Evolutionary conservation across 2,888 invertebrate species (phyloP).

Genomic region (Cabera pusaria): DNA sequence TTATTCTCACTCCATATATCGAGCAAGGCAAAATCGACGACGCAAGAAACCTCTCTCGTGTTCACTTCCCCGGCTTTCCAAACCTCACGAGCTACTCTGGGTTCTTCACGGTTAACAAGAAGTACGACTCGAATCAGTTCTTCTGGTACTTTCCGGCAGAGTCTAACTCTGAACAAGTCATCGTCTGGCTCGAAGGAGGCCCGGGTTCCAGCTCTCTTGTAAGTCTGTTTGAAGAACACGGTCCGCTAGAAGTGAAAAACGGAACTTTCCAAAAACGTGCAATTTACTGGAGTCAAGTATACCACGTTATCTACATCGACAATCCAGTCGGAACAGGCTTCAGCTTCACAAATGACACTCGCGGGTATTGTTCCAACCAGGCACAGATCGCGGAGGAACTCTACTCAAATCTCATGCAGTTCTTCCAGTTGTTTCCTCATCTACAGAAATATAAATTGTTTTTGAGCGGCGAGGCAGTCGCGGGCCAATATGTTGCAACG

Average conservation of each 20-base stretch:
- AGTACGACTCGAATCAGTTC: too few species aligned
- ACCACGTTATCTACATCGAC: slow-evolving; percentile 94
- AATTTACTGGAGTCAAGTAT: slow-evolving; percentile 90
- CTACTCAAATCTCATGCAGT: slow-evolving; percentile 89
- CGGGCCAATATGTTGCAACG: slow-evolving; percentile 90
- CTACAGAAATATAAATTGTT: slow-evolving; percentile 89
- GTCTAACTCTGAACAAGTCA: too few species aligned
- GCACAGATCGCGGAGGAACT: slow-evolving; percentile 91
- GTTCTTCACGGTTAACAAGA: too few species aligned
- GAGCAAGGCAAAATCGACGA: too few species aligned
- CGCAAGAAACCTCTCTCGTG: too few species aligned
- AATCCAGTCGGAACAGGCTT: slow-evolving; percentile 97
- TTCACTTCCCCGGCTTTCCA: too few species aligned
- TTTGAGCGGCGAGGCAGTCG: slow-evolving; percentile 95
- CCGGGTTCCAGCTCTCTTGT: slow-evolving; percentile 91
- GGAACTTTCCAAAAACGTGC: slow-evolving; percentile 81
- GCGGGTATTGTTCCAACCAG: slow-evolving; percentile 91
- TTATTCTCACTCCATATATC: too few species aligned
- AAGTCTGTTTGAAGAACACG: slow-evolving; percentile 92
- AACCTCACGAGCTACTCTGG: too few species aligned
- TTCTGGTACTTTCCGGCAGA: too few species aligned
- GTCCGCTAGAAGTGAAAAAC: slow-evolving; percentile 81
- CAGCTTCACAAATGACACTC: slow-evolving; percentile 90
- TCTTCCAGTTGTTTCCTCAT: slow-evolving; percentile 92
- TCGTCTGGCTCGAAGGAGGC: slow-evolving; percentile 94